Evolutionary conservation across 2,113 vertebrate genomes (phyloP), one percentile per base, ranked within the genome.

Genomic region (Telmatochromis brachygnathus): DNA sequence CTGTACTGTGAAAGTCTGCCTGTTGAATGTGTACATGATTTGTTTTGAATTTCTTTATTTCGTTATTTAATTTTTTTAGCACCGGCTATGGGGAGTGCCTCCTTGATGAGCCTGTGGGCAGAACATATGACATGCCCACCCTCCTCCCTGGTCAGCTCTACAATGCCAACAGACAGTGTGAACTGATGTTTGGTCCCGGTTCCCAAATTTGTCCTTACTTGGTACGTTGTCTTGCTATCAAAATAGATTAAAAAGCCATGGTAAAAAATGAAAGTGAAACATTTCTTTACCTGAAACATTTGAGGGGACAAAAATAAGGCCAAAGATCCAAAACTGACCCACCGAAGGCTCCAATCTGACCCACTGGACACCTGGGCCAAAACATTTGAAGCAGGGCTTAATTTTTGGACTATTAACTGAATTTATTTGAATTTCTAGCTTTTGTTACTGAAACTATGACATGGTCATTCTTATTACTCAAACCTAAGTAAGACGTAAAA

Each of bases 41-140:
- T 79, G 9, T 5, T 77, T 81, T 85, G 53, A 7, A 60, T 82
- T 62, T 6, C 53, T 65, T 33, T 23, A 35, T 19, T 51, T 14
- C 12, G 13, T 53, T n/a, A 33, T 60, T 35, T n/a, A 65, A 51
- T 7, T 79, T 79, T 79, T 77, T 62, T 79, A 99, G 98, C 88
- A 98, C 97, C 62, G 98, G 98, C 55, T 98, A 99, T 84, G 98
- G 98, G 62, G 98, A 99, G 86, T 99, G 98, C 90, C 97, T 99
- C 19, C 96, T 99, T 37, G 98, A 99, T 85, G 98, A 98, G 92
- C 98, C 98, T 3, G 96, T 89, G 58, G 97, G 95, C 83, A 96
- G 96, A 92, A 95, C 95, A 7, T 98, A 97, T 6, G 96, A 98
- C 70, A 96, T 99, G 79, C 97, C 97, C 35, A 95, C 92, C 81